Evolutionary conservation across 2,888 invertebrate genomes (phyloP).

Genomic region (Drosophila koepferae): DNA sequence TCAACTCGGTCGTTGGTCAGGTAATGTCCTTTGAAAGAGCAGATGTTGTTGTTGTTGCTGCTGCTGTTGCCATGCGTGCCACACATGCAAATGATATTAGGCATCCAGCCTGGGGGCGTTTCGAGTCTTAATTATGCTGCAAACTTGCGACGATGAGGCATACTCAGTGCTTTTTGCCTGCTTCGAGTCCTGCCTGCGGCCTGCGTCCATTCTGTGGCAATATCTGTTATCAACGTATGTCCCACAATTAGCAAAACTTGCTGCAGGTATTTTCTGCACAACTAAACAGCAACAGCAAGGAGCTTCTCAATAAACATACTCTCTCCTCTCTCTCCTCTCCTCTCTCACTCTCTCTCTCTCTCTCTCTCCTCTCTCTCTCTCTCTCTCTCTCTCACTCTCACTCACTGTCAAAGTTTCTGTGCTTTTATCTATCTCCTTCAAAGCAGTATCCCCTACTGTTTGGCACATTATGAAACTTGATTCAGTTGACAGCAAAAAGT

Average conservation of each 20-base stretch:
- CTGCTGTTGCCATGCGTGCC: conserved; percentile 61
- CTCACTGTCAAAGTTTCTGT: not conserved
- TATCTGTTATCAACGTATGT: conserved; percentile 52
- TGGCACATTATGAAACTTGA: conserved; percentile 76
- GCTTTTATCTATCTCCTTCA: conserved; percentile 4
- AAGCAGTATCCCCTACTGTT: conserved; percentile 8
- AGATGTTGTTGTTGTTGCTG: conserved; percentile 24
- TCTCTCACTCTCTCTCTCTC: not conserved
- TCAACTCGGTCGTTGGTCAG: conserved; percentile 35
- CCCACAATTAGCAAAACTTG: conserved; percentile 63
- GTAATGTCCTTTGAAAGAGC: conserved; percentile 20
- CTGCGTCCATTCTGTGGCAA: conserved; percentile 38
- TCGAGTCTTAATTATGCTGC: conserved; percentile 72
- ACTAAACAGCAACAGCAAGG: conserved; percentile 26
- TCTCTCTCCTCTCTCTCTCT: not conserved
- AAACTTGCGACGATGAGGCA: conserved; percentile 53
- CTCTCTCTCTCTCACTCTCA: not conserved
- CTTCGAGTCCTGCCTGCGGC: conserved; percentile 12
- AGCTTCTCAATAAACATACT: conserved; percentile 6
- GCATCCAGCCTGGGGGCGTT: conserved; percentile 51
- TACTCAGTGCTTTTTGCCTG: conserved; percentile 8
- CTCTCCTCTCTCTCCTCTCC: not conserved
- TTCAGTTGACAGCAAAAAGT: conserved; percentile 78
- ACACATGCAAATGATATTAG: conserved; percentile 70
- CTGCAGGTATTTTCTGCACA: conserved; percentile 64